phyloP scores from a whole-genome alignment of 2,888 invertebrate genomes.

The Iphiclides podalirius region DNA sequence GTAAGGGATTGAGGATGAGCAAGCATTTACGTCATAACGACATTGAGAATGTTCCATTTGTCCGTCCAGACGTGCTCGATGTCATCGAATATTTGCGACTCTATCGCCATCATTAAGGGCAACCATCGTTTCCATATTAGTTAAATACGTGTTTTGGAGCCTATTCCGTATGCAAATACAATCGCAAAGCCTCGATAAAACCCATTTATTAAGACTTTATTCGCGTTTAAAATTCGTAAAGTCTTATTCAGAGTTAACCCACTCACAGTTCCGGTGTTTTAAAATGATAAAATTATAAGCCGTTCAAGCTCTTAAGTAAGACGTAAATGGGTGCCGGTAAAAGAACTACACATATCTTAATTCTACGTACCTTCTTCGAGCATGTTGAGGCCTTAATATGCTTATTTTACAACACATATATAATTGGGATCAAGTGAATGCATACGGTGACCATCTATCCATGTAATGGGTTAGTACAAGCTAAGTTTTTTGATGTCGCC shows the following conservation, averaged over 20 bases:
- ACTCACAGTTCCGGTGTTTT: conserved; percentile 63
- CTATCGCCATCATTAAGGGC: conserved; percentile 55
- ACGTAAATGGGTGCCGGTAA: conserved; percentile 67
- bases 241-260: conserved; percentile 67
- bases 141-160: conserved; percentile 65
- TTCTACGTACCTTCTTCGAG: no score
- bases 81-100: no score
- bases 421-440: no score
- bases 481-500: no score
- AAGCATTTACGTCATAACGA: no score
- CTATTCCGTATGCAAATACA: conserved; percentile 73
- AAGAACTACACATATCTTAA: conserved; percentile 58
- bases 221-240: conserved; percentile 72
- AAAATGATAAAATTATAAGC: conserved; percentile 71
- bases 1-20: no score
- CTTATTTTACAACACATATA: no score
- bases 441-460: no score
- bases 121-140: conserved; percentile 71
- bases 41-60: no score
- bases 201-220: conserved; percentile 76
- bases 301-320: conserved; percentile 55
- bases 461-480: no score
- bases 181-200: conserved; percentile 71
- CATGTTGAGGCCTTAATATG: no score
- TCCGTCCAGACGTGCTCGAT: no score